These are phyloP conservation scores for Orussus abietinus DNA, from an alignment of 1,140 invertebrate genomes.

Conservation along the genomic window DNA sequence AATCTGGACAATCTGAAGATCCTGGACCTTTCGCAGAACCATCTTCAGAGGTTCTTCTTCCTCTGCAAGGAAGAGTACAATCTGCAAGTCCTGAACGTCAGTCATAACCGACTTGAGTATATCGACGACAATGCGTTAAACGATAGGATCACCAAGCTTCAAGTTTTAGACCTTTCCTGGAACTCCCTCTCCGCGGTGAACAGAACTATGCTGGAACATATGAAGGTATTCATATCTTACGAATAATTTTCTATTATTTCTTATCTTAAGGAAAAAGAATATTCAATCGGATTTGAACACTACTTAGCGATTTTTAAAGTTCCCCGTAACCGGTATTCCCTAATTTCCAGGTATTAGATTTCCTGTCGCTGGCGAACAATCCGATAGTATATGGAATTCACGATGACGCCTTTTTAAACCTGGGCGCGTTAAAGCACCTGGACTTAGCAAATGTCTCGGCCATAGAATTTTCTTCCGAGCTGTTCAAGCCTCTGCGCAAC, in stretches of 20 bases:
- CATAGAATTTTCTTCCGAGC: constrained; percentile 27
- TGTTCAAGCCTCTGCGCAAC: constrained; percentile 38
- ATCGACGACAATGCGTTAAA: constrained; percentile 45
- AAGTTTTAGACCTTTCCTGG: constrained; percentile 43
- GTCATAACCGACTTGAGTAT: constrained; percentile 44
- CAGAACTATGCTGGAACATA: constrained; percentile 46
- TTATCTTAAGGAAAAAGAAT: too few relatives aligned
- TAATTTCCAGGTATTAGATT: constrained; percentile 36
- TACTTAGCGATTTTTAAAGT: constrained; percentile 5
- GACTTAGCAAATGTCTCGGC: constrained; percentile 39
- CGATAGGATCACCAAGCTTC: constrained; percentile 37
- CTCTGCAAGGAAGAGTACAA: constrained; percentile 43
- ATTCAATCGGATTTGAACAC: background rate
- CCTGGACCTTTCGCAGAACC: constrained; percentile 46
- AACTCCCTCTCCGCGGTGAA: constrained; percentile 42
- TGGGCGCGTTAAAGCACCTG: constrained; percentile 31
- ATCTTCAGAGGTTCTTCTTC: constrained; percentile 44
- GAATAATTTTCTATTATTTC: constrained; percentile 5
- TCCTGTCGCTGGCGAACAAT: constrained; percentile 43
- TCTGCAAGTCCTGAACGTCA: constrained; percentile 41
- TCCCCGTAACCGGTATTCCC: background rate
- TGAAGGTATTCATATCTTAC: too few relatives aligned
- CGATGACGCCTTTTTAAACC: constrained; percentile 38
- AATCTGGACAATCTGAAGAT: constrained; percentile 30
- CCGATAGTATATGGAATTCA: constrained; percentile 43